phyloP scores from a whole-genome alignment of 2,888 invertebrate genomes.

The Hypena proboscidalis region DNA sequence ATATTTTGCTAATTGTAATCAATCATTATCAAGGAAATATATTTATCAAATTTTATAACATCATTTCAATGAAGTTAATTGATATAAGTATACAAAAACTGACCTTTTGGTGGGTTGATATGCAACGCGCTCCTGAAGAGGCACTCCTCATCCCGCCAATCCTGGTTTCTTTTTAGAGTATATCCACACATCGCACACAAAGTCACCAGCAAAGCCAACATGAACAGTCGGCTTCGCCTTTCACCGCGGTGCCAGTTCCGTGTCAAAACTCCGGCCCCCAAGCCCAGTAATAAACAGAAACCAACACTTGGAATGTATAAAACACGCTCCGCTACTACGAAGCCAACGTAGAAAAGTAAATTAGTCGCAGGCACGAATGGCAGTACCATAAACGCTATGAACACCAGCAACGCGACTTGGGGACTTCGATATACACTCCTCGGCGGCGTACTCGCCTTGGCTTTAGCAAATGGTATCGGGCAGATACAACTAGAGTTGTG shows the following conservation, averaged over 20 bases:
- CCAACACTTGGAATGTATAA: constrained; percentile 98
- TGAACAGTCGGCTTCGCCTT: constrained; percentile 69
- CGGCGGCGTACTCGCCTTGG: constrained; percentile 58
- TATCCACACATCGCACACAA: constrained; percentile 90
- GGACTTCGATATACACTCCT: constrained; percentile 70
- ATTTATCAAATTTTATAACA: too few relatives aligned
- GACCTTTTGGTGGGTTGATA: constrained; percentile 99
- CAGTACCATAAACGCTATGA: constrained; percentile 92
- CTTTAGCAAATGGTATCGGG: constrained; percentile 59
- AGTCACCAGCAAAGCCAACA: constrained; percentile 82
- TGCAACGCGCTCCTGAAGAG: constrained; percentile 95
- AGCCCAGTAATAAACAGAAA: constrained; percentile 94
- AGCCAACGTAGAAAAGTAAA: constrained; percentile 98
- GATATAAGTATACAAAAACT: constrained; percentile 45
- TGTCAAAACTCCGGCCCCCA: constrained; percentile 86
- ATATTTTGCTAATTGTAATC: too few relatives aligned
- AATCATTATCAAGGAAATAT: too few relatives aligned
- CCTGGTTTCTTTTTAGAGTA: constrained; percentile 93
- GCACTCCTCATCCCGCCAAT: constrained; percentile 97
- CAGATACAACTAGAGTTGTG: constrained; percentile 80
- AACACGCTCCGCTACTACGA: constrained; percentile 98
- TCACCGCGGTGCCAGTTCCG: constrained; percentile 75
- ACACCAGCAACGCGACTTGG: constrained; percentile 83
- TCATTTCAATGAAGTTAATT: too few relatives aligned
- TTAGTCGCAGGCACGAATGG: constrained; percentile 98